Conservation (phyloP, 2,113 vertebrate genomes). For the Pyxicephalus adspersus region DNA sequence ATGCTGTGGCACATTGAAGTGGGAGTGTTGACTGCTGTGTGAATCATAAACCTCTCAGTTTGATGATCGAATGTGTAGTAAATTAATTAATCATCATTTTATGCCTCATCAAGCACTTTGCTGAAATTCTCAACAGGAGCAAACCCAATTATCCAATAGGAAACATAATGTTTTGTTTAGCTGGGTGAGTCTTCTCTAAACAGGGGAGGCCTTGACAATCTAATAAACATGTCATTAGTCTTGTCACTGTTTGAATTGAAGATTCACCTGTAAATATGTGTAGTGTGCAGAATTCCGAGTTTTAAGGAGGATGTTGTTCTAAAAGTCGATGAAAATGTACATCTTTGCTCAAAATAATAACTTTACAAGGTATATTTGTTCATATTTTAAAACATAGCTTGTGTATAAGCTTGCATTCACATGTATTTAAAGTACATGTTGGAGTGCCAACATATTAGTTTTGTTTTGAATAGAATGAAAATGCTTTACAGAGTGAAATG, state of each 20-base stretch:
- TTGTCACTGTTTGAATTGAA: constrained; percentile 81
- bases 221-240: constrained; percentile 97
- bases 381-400: not conserved
- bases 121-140: constrained; percentile 82
- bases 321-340: constrained; percentile 11
- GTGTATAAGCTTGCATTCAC: not conserved
- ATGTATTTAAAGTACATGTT: too few species aligned
- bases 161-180: constrained; percentile 93
- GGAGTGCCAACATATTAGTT: too few species aligned
- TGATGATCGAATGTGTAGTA: constrained; percentile 97
- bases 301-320: not conserved
- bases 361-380: not conserved
- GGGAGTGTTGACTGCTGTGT: constrained; percentile 89
- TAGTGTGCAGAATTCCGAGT: constrained; percentile 36
- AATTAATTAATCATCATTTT: constrained; percentile 99
- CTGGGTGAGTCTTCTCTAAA: constrained; percentile 84
- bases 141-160: constrained; percentile 86
- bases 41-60: constrained; percentile 93
- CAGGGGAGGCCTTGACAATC: constrained; percentile 86
- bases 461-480: too few species aligned
- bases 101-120: constrained; percentile 98
- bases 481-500: too few species aligned
- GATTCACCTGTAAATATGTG: constrained; percentile 82
- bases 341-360: not conserved
- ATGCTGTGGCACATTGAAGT: constrained; percentile 70